phyloP scores from a whole-genome alignment of 2,888 invertebrate genomes.

The Glaucopsyche alexis region DNA sequence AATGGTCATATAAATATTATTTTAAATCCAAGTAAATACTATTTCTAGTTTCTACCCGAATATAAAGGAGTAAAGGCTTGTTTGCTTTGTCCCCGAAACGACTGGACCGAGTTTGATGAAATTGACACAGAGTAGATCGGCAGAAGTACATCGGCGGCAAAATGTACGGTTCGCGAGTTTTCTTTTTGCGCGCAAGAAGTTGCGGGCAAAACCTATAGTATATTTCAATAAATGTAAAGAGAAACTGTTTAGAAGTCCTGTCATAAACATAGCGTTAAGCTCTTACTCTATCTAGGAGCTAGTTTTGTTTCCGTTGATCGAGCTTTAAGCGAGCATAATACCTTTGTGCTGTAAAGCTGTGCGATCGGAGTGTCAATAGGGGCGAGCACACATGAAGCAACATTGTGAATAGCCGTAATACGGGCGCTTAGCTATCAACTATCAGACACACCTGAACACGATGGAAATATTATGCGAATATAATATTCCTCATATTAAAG shows the following conservation, averaged over 20 bases:
- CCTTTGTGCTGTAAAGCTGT: neutral
- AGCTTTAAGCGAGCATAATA: neutral
- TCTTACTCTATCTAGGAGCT: neutral
- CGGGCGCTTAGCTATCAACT: constrained; percentile 2
- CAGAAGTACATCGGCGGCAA: too few species aligned
- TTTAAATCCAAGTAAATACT: too few species aligned
- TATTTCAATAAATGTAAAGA: too few species aligned
- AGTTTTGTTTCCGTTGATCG: neutral
- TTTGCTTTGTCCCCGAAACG: too few species aligned
- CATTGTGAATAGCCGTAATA: constrained; percentile 12
- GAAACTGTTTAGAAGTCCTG: neutral
- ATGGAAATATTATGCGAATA: neutral
- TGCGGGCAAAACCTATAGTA: too few species aligned
- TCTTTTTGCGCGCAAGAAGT: too few species aligned
- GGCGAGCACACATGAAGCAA: constrained; percentile 7
- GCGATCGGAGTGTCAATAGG: constrained; percentile 8
- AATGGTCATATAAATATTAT: too few species aligned
- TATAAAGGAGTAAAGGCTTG: too few species aligned
- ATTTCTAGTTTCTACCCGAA: too few species aligned
- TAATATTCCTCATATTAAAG: neutral
- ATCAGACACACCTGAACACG: neutral
- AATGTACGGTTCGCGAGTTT: too few species aligned
- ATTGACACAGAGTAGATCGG: too few species aligned
- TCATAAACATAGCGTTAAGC: neutral
- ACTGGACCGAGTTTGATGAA: too few species aligned